Evolutionary conservation across 2,113 vertebrate genomes (phyloP), one percentile per base, ranked within the genome.

Genomic region (Aegithalos caudatus): DNA sequence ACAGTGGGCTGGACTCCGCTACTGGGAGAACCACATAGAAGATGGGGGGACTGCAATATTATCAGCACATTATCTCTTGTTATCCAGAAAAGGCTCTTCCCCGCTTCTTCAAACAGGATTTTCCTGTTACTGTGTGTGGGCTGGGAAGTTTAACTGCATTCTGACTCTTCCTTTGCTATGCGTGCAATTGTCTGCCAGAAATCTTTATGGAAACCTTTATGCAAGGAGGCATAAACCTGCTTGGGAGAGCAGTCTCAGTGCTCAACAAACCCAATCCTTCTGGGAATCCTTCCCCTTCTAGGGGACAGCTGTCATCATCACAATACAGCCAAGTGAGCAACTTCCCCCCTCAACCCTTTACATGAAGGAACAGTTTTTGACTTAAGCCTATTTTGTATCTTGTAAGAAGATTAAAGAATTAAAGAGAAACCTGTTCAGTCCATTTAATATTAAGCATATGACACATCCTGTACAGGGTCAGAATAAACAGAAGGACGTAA

Each of bases 81-180:
- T 87, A 48, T 35, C n/a, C 12, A 12, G 42, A 76, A 58, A 10
- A 56, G 48, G 42, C 42, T 67, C 62, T 94, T 89, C 37, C 58
- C 78, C 10, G n/a, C n/a, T 67, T 81, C 77, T 67, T 77, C 86
- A 88, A 96, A 97, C 97, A 96, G 95, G 96, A 96, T 95, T 95
- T 95, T 96, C 97, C 93, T 90, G 96, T 97, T 95, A 42, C 44
- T 54, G 17, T 53, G 71, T 83, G 93, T 81, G 54, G 93, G 91
- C 66, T 93, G 76, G 67, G 47, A 81, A 47, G 62, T 90, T 90
- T 57, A 77, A 77, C 37, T 42, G 28, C 76, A 50, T 66, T 28
- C 76, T 95, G 72, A 91, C 72, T 93, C 82, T 95, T 84, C 80
- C 58, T 79, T 19, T 69, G 80, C 62, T 82, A 16, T 33, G 60